phyloP scores from a whole-genome alignment of 2,888 invertebrate genomes.

The Lasioglossum morio region DNA sequence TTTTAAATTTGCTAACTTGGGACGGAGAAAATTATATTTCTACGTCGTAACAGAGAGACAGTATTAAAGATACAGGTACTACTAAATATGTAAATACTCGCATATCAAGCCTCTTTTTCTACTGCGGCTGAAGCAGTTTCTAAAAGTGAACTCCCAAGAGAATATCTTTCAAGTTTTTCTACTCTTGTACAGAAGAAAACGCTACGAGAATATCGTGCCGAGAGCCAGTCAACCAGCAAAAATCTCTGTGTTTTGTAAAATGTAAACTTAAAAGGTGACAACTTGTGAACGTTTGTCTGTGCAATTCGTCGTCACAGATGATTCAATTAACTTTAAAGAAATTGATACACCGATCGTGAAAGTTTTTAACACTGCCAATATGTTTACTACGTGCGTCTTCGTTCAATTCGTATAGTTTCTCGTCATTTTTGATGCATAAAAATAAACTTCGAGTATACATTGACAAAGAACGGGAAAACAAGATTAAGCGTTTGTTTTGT shows the following conservation, averaged over 20 bases:
- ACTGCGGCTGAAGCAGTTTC: slow-evolving; percentile 52
- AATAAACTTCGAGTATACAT: slow-evolving; percentile 18
- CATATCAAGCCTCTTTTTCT: slow-evolving; percentile 65
- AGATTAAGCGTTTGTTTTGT: slow-evolving; percentile 10
- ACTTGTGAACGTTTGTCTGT: slow-evolving; percentile 30
- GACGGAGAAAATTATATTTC: slow-evolving; percentile 53
- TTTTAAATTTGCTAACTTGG: slow-evolving; percentile 44
- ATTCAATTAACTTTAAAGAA: slow-evolving; percentile 52
- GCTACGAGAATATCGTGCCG: slow-evolving; percentile 40
- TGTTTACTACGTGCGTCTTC: slow-evolving; percentile 59
- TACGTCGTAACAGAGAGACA: slow-evolving; percentile 48
- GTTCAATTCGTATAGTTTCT: slow-evolving; percentile 52
- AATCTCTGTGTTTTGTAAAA: slow-evolving; percentile 57
- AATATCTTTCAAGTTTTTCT: slow-evolving; percentile 67
- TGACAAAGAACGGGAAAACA: not conserved
- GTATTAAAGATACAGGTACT: slow-evolving; percentile 60
- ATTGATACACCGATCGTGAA: slow-evolving; percentile 62
- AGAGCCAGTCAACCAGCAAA: slow-evolving; percentile 55
- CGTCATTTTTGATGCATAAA: slow-evolving; percentile 8
- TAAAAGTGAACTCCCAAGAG: slow-evolving; percentile 32
- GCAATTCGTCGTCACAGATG: slow-evolving; percentile 41
- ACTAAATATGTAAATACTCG: slow-evolving; percentile 66
- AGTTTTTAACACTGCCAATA: slow-evolving; percentile 74
- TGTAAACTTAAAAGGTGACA: slow-evolving; percentile 14
- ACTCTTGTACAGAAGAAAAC: slow-evolving; percentile 68